Conservation (phyloP, 2,888 invertebrate species). For the Lepidochrysops patricia region DNA sequence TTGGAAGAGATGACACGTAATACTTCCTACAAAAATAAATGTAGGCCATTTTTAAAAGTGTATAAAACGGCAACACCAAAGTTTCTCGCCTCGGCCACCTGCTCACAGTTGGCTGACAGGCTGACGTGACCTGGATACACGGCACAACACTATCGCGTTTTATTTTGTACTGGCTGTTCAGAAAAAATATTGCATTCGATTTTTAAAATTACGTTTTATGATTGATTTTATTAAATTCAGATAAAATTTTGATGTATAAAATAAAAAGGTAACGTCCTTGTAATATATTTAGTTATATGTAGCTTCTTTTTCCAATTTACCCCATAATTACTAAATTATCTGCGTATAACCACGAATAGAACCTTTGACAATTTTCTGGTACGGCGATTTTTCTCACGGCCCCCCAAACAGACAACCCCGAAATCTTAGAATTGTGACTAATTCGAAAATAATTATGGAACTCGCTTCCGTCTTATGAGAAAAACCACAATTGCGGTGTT, state of each 20-base stretch:
- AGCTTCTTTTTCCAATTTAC: not conserved
- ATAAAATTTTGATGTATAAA: no score
- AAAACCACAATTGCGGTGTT: conserved; percentile 59
- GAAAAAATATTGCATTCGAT: not conserved
- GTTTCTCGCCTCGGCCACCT: conserved; percentile 1
- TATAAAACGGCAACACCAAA: conserved; percentile 6
- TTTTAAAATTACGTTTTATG: not conserved
- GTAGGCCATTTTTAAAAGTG: not conserved
- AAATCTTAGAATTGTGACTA: conserved; percentile 55
- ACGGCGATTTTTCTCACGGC: conserved; percentile 27
- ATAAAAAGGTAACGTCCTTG: no score
- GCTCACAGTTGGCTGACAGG: conserved; percentile 8
- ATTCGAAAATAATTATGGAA: conserved; percentile 63
- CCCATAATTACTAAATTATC: conserved; percentile 2
- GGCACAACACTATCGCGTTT: not conserved
- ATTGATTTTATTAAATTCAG: no score
- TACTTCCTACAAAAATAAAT: not conserved
- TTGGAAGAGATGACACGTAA: not conserved
- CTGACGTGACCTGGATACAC: conserved; percentile 11
- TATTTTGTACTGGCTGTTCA: not conserved
- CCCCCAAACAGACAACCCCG: conserved; percentile 24
- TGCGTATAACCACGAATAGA: conserved; percentile 12
- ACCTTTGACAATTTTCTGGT: conserved; percentile 24
- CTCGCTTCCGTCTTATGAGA: conserved; percentile 54
- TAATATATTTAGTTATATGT: no score